A percentile compares a stretch with the other conserved stretches of the same genome.
phyloP scores from a whole-genome alignment of 1,140 invertebrate genomes.

The Calephelis virginiensis region DNA sequence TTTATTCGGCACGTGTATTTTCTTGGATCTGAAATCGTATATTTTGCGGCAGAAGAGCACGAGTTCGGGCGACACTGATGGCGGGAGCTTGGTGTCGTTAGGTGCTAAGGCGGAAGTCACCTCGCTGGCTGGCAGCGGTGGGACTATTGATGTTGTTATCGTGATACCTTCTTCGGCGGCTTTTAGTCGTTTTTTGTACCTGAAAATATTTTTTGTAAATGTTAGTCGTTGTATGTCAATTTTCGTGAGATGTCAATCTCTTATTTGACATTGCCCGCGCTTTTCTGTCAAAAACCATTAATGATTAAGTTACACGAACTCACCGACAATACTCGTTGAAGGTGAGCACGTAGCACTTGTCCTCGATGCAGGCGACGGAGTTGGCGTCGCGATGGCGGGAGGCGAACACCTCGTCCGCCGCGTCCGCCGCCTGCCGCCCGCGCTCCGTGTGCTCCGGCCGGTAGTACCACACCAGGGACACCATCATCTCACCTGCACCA shows the following conservation, averaged over 20 bases:
- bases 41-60: constrained; percentile 96
- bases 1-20: constrained; percentile 78
- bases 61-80: constrained; percentile 87
- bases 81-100: constrained; percentile 84
- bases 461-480: constrained; percentile 98
- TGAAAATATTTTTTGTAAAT: constrained; percentile 30
- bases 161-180: constrained; percentile 77
- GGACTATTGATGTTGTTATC: constrained; percentile 60
- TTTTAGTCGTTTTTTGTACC: constrained; percentile 79
- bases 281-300: too few species aligned
- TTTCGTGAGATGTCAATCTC: not conserved
- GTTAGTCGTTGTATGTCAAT: not conserved
- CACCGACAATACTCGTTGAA: constrained; percentile 98
- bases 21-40: constrained; percentile 94
- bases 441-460: constrained; percentile 97
- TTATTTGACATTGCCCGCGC: not conserved
- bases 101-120: constrained; percentile 47
- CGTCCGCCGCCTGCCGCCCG: constrained; percentile 87
- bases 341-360: constrained; percentile 98
- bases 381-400: constrained; percentile 96
- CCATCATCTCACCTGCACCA: constrained; percentile 95
- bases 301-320: constrained; percentile 29
- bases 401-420: constrained; percentile 95
- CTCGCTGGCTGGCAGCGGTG: constrained; percentile 56
- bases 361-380: constrained; percentile 98